These are phyloP conservation scores for Ctenopoma multispine DNA, from an alignment of 2,797 vertebrate genomes.

Conservation along the genomic window DNA sequence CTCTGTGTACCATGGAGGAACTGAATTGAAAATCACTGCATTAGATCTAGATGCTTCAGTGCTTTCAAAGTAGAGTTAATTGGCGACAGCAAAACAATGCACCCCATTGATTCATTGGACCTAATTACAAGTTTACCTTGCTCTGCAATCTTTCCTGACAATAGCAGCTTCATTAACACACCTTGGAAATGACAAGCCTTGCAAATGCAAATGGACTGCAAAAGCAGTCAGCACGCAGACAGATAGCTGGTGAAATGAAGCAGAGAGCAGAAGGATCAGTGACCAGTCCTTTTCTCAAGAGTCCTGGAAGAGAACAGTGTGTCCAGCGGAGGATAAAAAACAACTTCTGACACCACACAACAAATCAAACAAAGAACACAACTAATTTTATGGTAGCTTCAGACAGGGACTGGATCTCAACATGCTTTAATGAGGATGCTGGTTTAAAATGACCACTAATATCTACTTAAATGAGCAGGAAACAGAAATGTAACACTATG, in stretches of 20 bases:
- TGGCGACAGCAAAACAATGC: slow-evolving; percentile 43
- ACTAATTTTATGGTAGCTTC: slow-evolving; percentile 50
- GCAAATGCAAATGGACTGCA: slow-evolving; percentile 71
- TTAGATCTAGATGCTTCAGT: slow-evolving; percentile 59
- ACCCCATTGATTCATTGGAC: slow-evolving; percentile 44
- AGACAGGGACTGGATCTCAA: slow-evolving; percentile 24
- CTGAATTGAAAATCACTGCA: slow-evolving; percentile 23
- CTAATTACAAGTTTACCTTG: slow-evolving; percentile 54
- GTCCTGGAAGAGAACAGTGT: slow-evolving; percentile 76
- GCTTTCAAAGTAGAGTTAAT: slow-evolving; percentile 61
- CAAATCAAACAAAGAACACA: slow-evolving; percentile 54
- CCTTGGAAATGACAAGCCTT: slow-evolving; percentile 61
- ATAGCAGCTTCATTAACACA: slow-evolving; percentile 61
- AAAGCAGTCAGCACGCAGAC: slow-evolving; percentile 47
- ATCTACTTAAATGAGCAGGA: slow-evolving; percentile 5
- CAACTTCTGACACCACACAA: slow-evolving; percentile 76
- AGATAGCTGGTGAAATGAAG: slow-evolving; percentile 63
- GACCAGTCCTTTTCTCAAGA: slow-evolving; percentile 66
- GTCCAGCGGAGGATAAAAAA: slow-evolving; percentile 78
- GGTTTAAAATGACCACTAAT: too few species aligned
- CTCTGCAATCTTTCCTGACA: slow-evolving; percentile 53
- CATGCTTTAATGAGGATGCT: slow-evolving; percentile 3
- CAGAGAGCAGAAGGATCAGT: slow-evolving; percentile 67
- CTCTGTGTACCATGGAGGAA: slow-evolving; percentile 21
- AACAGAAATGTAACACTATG: slow-evolving; percentile 5